Conservation (phyloP, 2,797 vertebrate species). For the Agapornis canus region DNA sequence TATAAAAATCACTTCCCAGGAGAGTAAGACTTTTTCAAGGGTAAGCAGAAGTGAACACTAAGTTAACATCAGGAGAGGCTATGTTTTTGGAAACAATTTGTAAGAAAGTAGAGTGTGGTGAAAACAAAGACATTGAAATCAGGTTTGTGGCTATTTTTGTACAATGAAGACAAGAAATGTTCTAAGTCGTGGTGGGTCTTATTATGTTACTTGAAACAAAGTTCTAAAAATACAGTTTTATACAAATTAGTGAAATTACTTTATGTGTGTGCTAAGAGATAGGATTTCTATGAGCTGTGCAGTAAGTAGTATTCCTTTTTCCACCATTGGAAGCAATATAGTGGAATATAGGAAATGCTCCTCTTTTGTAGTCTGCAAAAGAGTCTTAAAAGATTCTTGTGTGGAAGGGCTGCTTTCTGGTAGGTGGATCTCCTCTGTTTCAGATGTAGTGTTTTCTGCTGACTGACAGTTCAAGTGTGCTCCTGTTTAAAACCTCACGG, state of each 20-base stretch:
- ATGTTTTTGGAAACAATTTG: conserved; percentile 69
- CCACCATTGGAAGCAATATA: background rate
- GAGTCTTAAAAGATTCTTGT: background rate
- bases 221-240: background rate
- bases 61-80: conserved; percentile 63
- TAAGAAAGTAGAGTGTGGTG: conserved; percentile 42
- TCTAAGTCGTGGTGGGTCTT: background rate
- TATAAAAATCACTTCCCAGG: conserved; percentile 72
- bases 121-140: conserved; percentile 59
- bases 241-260: background rate
- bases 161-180: background rate
- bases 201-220: background rate
- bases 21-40: conserved; percentile 61
- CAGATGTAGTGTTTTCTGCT: background rate
- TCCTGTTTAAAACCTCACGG: background rate
- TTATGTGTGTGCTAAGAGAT: background rate
- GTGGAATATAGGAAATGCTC: background rate
- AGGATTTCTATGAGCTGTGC: background rate
- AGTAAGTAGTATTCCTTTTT: background rate
- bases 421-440: background rate
- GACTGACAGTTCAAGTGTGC: background rate
- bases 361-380: background rate
- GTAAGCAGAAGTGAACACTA: conserved; percentile 59
- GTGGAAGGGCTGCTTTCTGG: background rate
- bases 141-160: conserved; percentile 56